Evolutionary conservation across 1,140 invertebrate genomes (phyloP).

Genomic region (Arion vulgaris): DNA sequence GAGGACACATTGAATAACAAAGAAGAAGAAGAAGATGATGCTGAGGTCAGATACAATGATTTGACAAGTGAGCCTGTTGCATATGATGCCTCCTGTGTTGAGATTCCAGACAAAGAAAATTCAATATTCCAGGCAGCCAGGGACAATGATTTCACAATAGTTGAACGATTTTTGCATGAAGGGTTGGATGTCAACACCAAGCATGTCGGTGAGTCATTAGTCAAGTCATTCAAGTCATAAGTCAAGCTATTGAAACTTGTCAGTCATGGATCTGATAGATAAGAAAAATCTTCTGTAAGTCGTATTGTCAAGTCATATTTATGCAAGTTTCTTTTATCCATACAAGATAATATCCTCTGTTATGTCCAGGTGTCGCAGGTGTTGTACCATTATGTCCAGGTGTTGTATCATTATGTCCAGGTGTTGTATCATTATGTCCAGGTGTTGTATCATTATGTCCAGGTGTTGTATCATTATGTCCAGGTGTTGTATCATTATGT

Average conservation of each 20-base stretch:
- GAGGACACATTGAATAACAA: neutral
- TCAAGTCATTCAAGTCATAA: no score
- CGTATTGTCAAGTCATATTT: no score
- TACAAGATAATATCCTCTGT: no score
- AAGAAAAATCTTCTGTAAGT: no score
- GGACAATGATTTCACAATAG: neutral
- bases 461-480: no score
- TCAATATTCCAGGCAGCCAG: neutral
- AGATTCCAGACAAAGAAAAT: constrained; percentile 20
- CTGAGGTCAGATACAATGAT: neutral
- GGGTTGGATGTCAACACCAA: neutral
- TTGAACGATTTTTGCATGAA: neutral
- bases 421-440: no score
- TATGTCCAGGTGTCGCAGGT: no score
- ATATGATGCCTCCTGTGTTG: neutral
- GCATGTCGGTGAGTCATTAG: constrained; percentile 1
- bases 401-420: no score
- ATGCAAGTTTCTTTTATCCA: no score
- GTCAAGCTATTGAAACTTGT: neutral
- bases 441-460: no score
- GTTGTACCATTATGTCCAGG: no score
- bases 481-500: no score
- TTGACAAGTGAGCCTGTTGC: neutral
- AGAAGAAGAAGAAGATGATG: neutral
- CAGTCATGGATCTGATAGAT: neutral